Evolutionary conservation across 2,888 invertebrate genomes (phyloP), one percentile per base, ranked within the genome.

Genomic region (Brachylomia viminalis): DNA sequence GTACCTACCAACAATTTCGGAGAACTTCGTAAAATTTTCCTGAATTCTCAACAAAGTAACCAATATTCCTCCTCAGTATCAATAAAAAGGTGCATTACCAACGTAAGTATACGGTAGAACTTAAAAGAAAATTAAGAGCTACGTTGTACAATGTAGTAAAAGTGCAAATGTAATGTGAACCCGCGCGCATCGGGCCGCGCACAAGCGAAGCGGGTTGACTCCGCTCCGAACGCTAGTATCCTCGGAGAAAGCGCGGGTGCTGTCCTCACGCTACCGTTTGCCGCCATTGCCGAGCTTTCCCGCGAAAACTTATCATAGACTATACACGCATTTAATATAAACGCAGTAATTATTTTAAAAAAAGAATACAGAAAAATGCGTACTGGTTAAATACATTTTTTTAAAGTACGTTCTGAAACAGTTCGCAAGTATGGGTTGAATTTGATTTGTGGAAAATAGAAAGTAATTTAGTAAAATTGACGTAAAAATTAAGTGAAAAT

Each of bases 181-280:
- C 89, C 93, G 95, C 95, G 95, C 95, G 95, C 95, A 95, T 92
- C 91, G 86, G 56, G 82, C 89, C 90, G 93, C 95, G 95, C 95
- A 95, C 91, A 90, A 92, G 92, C 91, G 90, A 84, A 91, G 91
- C 91, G 91, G 86, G 85, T 86, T 72, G 85, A 72, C 84, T 84
- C 72, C 86, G 88, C 88, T 90, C 81, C 87, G 85, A 88, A 83
- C 86, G 89, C 93, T 95, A 95, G 95, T 95, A 92, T 85, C 89
- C 87, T 86, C 83, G 91, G 89, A 93, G 94, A 91, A 90, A 92
- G 91, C 95, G 91, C 85, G 90, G 91, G 91, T 92, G 92, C 90
- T 91, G 92, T 90, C 85, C 88, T 86, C 87, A 85, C 88, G 87
- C 82, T 77, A 66, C 84, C 70, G 79, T 69, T 81, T 76, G 86